Conservation (phyloP, 2,113 vertebrate genomes). For the Sylvietta virens region DNA sequence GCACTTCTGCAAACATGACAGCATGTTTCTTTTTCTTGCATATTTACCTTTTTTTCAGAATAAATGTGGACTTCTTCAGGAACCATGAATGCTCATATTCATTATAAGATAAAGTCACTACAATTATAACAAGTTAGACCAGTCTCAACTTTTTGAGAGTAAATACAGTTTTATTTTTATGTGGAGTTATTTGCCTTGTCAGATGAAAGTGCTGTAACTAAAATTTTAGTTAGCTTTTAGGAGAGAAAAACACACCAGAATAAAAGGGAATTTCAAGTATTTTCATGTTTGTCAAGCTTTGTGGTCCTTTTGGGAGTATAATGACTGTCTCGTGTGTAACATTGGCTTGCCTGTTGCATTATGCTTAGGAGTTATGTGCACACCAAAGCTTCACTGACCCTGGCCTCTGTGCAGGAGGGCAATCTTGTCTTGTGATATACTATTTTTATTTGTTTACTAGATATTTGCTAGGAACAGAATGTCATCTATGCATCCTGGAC, state of each 20-base stretch:
- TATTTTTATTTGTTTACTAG: background rate
- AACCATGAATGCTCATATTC: background rate
- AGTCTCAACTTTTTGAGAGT: background rate
- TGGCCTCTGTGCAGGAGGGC: background rate
- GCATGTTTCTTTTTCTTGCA: background rate
- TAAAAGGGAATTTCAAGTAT: background rate
- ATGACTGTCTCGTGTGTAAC: background rate
- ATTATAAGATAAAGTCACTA: background rate
- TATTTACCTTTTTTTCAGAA: background rate
- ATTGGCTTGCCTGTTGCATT: background rate
- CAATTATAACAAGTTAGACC: background rate
- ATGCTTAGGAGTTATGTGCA: background rate
- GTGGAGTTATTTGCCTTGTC: background rate
- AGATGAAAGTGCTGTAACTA: background rate
- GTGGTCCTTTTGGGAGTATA: background rate
- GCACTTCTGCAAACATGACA: background rate
- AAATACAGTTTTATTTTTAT: background rate
- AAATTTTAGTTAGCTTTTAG: background rate
- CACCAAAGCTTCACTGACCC: background rate
- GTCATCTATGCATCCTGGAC: background rate
- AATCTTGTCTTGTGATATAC: background rate
- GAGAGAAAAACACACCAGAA: background rate
- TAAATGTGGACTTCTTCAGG: background rate
- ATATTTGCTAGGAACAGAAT: background rate
- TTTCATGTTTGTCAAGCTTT: background rate